phyloP scores from a whole-genome alignment of 2,888 invertebrate genomes.

The Drosophila atroscutellata region DNA sequence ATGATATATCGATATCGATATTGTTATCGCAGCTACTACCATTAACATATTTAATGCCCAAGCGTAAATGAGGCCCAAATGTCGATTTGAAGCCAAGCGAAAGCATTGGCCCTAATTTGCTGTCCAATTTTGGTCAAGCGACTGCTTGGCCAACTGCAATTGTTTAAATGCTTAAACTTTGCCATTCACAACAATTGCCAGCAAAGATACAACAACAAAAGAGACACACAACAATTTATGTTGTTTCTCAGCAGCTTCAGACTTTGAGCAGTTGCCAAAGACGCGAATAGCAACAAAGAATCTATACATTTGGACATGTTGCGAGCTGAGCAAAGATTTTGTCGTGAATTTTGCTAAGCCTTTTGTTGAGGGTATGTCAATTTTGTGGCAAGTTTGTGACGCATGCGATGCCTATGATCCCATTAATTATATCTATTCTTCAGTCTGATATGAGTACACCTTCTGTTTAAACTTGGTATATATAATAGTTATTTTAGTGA shows the following conservation, averaged over 20 bases:
- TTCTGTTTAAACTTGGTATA: neutral
- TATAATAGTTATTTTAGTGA: neutral
- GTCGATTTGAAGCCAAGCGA: slow-evolving; percentile 33
- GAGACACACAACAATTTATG: neutral
- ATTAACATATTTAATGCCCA: slow-evolving; percentile 75
- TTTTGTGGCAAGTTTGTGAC: neutral
- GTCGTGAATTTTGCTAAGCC: neutral
- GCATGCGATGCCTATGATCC: neutral
- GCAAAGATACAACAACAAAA: slow-evolving; percentile 6
- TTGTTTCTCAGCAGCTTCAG: neutral
- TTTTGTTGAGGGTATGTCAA: neutral
- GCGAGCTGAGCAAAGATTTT: neutral
- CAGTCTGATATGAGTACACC: no score
- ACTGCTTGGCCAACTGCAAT: slow-evolving; percentile 35
- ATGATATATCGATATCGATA: slow-evolving; percentile 63
- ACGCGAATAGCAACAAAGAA: neutral
- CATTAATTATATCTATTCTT: neutral
- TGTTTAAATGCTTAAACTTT: slow-evolving; percentile 66
- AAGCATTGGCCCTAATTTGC: slow-evolving; percentile 66
- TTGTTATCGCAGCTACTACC: slow-evolving; percentile 6
- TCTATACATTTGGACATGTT: neutral
- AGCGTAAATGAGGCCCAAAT: slow-evolving; percentile 54
- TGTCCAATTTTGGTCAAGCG: slow-evolving; percentile 34
- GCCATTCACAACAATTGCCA: slow-evolving; percentile 59
- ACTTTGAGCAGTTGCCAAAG: slow-evolving; percentile 7